These are phyloP conservation scores for Diadema setosum DNA, from an alignment of 35 echinoderm and acorn worm species.

Conservation along the genomic window DNA sequence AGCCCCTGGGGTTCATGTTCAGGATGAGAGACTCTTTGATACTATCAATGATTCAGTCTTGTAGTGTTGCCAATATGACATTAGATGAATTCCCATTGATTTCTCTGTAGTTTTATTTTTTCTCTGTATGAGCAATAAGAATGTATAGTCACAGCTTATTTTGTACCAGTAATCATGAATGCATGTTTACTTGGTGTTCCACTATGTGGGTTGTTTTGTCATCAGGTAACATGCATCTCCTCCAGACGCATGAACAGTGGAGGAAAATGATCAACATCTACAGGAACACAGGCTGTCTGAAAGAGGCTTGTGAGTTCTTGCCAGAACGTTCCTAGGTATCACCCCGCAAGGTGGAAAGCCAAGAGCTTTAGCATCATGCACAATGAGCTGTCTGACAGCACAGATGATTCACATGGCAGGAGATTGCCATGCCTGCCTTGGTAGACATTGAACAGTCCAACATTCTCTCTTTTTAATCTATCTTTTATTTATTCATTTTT, in stretches of 20 bases:
- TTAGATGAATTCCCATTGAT: background rate
- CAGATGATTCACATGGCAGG: no score
- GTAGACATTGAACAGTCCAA: no score
- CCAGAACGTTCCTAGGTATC: background rate
- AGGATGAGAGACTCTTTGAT: no score
- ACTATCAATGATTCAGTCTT: background rate
- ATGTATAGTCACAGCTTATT: background rate
- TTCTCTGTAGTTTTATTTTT: background rate
- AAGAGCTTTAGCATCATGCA: no score
- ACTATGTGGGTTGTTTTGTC: background rate
- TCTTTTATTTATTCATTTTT: no score
- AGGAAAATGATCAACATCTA: constrained; percentile 44
- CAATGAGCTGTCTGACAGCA: no score
- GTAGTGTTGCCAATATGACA: background rate
- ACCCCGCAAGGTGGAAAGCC: no score
- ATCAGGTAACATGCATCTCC: constrained; percentile 71
- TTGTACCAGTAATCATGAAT: background rate
- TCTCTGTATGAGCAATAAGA: background rate
- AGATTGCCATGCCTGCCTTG: no score
- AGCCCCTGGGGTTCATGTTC: no score
- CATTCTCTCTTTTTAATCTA: no score
- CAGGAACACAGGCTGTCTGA: background rate
- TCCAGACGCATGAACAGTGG: constrained; percentile 52
- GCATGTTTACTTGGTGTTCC: background rate
- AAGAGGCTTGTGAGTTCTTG: background rate